phyloP scores from a whole-genome alignment of 2,113 vertebrate species.

The Sander vitreus region DNA sequence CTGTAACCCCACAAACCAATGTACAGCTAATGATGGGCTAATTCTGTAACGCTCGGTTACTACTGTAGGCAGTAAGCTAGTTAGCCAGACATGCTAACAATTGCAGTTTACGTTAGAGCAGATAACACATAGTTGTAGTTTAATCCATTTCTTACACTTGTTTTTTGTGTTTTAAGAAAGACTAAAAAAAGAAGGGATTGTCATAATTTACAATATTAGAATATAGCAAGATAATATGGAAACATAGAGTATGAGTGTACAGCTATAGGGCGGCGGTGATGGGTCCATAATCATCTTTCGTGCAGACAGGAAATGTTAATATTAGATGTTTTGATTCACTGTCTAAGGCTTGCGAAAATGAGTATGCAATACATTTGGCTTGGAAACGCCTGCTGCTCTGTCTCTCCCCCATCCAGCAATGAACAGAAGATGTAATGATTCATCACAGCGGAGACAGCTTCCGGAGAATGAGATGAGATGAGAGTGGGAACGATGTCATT shows the following conservation, averaged over 20 bases:
- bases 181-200: not conserved
- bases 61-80: not conserved
- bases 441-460: slow-evolving; percentile 76
- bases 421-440: slow-evolving; percentile 76
- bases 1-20: too few species aligned
- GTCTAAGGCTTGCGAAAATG: slow-evolving; percentile 47
- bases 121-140: not conserved
- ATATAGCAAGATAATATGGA: slow-evolving; percentile 10
- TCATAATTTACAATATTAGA: slow-evolving; percentile 6
- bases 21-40: not conserved
- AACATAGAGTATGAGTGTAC: slow-evolving; percentile 7
- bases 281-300: slow-evolving; percentile 50
- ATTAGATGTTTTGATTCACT: slow-evolving; percentile 60
- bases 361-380: slow-evolving; percentile 58
- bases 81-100: not conserved
- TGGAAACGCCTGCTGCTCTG: slow-evolving; percentile 56
- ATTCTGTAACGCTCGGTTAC: not conserved
- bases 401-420: slow-evolving; percentile 51
- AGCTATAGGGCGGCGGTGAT: slow-evolving; percentile 5
- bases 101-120: not conserved
- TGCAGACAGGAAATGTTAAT: slow-evolving; percentile 59
- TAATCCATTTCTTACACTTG: not conserved
- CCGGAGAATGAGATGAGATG: slow-evolving; percentile 71
- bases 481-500: slow-evolving; percentile 69
- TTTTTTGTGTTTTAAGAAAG: not conserved